phyloP scores from a whole-genome alignment of 2,888 invertebrate species.

The Schizaphis graminum region DNA sequence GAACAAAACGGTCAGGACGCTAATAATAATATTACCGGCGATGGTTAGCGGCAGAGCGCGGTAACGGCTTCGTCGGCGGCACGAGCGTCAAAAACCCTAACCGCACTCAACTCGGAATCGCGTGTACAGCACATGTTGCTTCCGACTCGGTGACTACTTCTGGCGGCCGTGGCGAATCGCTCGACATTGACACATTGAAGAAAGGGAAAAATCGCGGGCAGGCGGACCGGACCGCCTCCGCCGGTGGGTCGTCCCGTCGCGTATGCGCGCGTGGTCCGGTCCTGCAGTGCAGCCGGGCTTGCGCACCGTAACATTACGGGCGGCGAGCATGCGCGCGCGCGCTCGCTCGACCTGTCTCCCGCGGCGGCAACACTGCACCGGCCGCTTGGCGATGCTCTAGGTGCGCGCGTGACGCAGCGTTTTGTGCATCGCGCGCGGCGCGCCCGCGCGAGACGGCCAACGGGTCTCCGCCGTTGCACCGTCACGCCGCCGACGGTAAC shows the following conservation, averaged over 20 bases:
- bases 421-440: neutral
- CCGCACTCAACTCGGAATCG: conserved; percentile 61
- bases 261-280: conserved; percentile 8
- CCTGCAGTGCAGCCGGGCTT: conserved; percentile 18
- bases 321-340: neutral
- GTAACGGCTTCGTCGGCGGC: neutral
- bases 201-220: conserved; percentile 25
- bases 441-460: neutral
- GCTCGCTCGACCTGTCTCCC: neutral
- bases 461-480: neutral
- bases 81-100: conserved; percentile 56
- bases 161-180: conserved; percentile 38
- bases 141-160: conserved; percentile 45
- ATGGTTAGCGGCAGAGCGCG: neutral
- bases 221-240: neutral
- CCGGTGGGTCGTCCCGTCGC: conserved; percentile 41
- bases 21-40: neutral
- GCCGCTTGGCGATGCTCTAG: neutral
- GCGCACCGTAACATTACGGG: neutral
- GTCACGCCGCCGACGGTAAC: conserved; percentile 30
- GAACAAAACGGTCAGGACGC: neutral
- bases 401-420: neutral
- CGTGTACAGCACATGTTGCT: conserved; percentile 64
- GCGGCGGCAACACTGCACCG: conserved; percentile 28
- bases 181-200: conserved; percentile 59